A percentile compares a stretch with the other conserved stretches of the same genome.
Conservation (phyloP, 2,797 vertebrate species). For the Zenarchopterus dispar region DNA sequence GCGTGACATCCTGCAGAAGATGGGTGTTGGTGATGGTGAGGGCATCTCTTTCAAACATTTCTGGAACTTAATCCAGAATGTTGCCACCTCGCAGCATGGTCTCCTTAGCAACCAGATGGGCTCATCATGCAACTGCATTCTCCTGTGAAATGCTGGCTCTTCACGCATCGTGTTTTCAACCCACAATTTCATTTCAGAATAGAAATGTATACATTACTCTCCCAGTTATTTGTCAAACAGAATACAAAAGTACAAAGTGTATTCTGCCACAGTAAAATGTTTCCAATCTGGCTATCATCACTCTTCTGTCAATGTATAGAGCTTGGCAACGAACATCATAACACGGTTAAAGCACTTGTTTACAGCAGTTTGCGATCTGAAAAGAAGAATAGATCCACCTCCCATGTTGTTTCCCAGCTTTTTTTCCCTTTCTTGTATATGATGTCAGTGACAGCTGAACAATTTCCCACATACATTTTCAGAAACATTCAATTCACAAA, state of each 20-base stretch:
- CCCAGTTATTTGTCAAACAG: constrained; percentile 31
- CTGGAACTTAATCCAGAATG: constrained; percentile 80
- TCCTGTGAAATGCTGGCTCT: constrained; percentile 67
- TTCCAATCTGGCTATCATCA: constrained; percentile 20
- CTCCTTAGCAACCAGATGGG: constrained; percentile 61
- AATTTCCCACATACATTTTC: too few relatives aligned
- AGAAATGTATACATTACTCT: constrained; percentile 7
- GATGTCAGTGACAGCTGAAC: too few relatives aligned
- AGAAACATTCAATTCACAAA: too few relatives aligned
- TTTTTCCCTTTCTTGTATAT: too few relatives aligned
- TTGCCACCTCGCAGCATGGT: constrained; percentile 72
- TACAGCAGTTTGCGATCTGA: too few relatives aligned
- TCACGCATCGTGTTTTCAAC: constrained; percentile 12
- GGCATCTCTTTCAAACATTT: constrained; percentile 83
- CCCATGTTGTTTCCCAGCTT: too few relatives aligned
- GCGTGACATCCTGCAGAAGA: constrained; percentile 71
- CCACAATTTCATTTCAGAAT: constrained; percentile 8
- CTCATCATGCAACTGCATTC: constrained; percentile 75
- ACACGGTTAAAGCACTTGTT: too few relatives aligned
- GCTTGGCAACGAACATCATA: too few relatives aligned
- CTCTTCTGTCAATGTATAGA: not conserved
- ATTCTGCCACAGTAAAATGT: constrained; percentile 11
- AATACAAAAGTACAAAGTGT: constrained; percentile 37
- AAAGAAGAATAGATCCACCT: too few relatives aligned
- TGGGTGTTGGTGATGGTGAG: constrained; percentile 81